Base-by-base conservation (phyloP, 2,888 invertebrate genomes). In the Tromatobia lineatoria region DNA sequence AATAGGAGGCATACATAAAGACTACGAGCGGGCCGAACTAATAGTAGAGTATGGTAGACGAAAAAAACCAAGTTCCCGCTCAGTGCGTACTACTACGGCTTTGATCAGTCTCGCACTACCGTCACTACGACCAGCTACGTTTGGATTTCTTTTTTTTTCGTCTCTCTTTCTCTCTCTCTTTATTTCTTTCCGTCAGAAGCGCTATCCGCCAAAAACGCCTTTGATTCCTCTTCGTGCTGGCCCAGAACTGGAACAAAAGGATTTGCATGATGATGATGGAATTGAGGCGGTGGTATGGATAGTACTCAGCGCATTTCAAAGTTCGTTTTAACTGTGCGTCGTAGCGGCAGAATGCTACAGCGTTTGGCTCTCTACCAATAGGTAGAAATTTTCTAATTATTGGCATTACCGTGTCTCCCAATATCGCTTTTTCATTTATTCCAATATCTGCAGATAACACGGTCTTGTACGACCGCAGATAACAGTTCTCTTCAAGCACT, bases 41-140 rank as follows among this genome's bases (percentile, higher is more conserved):
- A 67, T 52, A 67, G 80, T 34, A n/a, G 67, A 64, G 34, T 47
- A 25, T 66, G 70, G 10, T 18, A 38, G 75, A 73, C 73, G 71
- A 77, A 61, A 78, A 59, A 76, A 73, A 18, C 42, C 38, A 73
- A 47, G 52, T 67, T 67, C 42, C 73, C 67, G 59, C 59, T 67
- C 57, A 23, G 7, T 38, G 54, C 50, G 73, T 67, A 38, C 67
- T 61, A 47, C 45, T 38, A 57, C 29, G n/a, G 76, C 83, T 83
- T 83, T 80, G 83, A 83, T 83, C 76, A 67, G 71, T 71, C 57
- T 80, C 71, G 71, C 59, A n/a, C 50, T n/a, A 34, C 74, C 38
- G 45, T 74, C 70, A 20, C 25, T 70, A 10, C 54, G 8, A 52
- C 52, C 18, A 38, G 52, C 25, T 50, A 34, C 50, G 69, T 29